phyloP scores from a whole-genome alignment of 2,888 invertebrate species.

The Nomada goodeniana region DNA sequence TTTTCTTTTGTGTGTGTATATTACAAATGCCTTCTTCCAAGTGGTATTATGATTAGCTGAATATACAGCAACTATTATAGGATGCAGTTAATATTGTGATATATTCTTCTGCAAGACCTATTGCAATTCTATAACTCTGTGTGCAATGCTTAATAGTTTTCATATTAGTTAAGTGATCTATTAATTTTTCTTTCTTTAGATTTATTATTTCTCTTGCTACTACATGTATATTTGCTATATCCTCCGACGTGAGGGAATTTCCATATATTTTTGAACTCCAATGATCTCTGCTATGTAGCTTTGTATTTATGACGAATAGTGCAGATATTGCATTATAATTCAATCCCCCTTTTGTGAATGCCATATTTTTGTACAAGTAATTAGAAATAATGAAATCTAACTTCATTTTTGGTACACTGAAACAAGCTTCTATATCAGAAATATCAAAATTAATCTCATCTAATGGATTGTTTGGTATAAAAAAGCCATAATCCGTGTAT shows the following conservation, averaged over 20 bases:
- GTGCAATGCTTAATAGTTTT: conserved; percentile 60
- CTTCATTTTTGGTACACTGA: conserved; percentile 82
- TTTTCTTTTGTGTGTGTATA: background rate
- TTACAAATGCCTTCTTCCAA: conserved; percentile 3
- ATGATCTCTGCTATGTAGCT: conserved; percentile 51
- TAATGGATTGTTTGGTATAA: conserved; percentile 88
- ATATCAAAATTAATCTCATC: conserved; percentile 88
- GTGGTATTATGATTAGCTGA: conserved; percentile 13
- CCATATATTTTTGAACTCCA: conserved; percentile 77
- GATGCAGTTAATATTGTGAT: conserved; percentile 66
- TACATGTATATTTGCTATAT: conserved; percentile 60
- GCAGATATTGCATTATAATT: conserved; percentile 88
- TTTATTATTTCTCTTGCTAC: conserved; percentile 70
- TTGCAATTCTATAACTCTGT: conserved; percentile 74
- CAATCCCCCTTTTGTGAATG: conserved; percentile 87
- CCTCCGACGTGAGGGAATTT: conserved; percentile 67
- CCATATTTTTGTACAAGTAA: conserved; percentile 87
- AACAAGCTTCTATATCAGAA: conserved; percentile 85
- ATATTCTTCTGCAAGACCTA: conserved; percentile 73
- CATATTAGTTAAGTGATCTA: conserved; percentile 68
- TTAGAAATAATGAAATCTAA: conserved; percentile 88
- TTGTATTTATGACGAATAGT: conserved; percentile 73
- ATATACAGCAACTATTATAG: conserved; percentile 28
- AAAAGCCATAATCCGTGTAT: conserved; percentile 95
- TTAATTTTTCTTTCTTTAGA: conserved; percentile 66